phyloP scores from a whole-genome alignment of 2,888 invertebrate species.

The Drosophila mimica region DNA sequence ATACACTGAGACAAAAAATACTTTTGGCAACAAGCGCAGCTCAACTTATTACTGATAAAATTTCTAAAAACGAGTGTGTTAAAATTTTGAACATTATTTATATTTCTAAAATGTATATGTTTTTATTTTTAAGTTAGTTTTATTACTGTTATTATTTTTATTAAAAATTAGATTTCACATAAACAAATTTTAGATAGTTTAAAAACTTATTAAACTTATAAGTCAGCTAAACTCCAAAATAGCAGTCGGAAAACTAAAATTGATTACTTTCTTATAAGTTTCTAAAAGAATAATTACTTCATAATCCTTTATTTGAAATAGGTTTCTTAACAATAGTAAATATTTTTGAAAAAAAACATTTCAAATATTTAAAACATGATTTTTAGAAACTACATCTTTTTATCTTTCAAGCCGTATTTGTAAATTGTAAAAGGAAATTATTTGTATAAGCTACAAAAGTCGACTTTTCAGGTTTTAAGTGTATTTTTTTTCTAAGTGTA shows the following conservation, averaged over 20 bases:
- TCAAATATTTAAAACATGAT: neutral
- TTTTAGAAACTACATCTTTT: too few relatives aligned
- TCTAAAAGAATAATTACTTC: neutral
- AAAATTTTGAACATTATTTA: neutral
- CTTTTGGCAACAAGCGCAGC: neutral
- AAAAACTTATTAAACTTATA: too few relatives aligned
- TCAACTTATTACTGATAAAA: too few relatives aligned
- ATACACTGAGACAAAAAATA: neutral
- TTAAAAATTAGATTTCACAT: too few relatives aligned
- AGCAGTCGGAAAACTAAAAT: neutral
- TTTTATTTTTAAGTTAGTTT: neutral
- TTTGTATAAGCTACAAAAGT: neutral
- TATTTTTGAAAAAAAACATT: neutral
- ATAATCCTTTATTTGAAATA: neutral
- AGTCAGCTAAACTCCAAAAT: too few relatives aligned
- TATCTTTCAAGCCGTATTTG: neutral
- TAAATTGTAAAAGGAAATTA: too few relatives aligned
- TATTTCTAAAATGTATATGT: neutral
- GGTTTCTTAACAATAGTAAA: neutral
- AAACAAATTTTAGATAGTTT: too few relatives aligned
- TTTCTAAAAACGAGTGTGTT: neutral
- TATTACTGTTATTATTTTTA: neutral
- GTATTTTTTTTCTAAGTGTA: neutral
- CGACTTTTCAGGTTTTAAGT: neutral
- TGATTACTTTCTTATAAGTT: neutral